Evolutionary conservation across 2,797 vertebrate genomes (phyloP), one percentile per base, ranked within the genome.

Genomic region (Coregonus sp.): DNA sequence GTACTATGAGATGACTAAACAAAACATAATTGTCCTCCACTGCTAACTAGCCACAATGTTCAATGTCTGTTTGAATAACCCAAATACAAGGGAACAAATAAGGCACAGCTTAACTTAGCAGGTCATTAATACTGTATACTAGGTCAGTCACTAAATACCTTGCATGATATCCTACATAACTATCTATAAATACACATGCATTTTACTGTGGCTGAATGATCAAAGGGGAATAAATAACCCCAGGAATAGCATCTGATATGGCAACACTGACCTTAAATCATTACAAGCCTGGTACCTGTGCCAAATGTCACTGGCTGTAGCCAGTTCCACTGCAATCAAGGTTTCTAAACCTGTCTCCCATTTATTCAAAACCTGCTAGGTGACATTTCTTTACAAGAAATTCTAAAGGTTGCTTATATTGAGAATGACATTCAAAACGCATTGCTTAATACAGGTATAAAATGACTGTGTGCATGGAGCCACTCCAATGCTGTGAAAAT

Each of bases 401-500:
- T 66, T 31, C 29, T 29, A 33, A 29, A 14, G 63, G 63, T 66
- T 31, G 12, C 67, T 35, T 68, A 20, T 5, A 50, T 51, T 52
- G 7, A 5, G 6, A 2, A n/a, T 20, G n/a, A 59, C n/a, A 51
- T 68, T 29, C 4, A 75, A 75, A 75, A 67, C 65, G 4, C 33
- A 31, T 29, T 31, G n/a, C 79, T 76, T 40, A 52, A 51, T 71
- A 68, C 29, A 0, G 1, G 78, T 77, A 5, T 68, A 51, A 76
- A 76, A 71, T 75, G 15, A 35, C 50, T 18, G 35, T 75, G 66
- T 54, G 20, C 33, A 40, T 2, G 1, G 31, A 54, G 68, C 35
- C 40, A 47, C n/a, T 18, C 82, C 70, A 75, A 84, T 80, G 72
- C 82, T 82, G 84, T 81, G n/a, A 86, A 73, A 82, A 78, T 89